Conservation (phyloP, 2,797 vertebrate genomes). For the Pyrocephalus nanus region DNA sequence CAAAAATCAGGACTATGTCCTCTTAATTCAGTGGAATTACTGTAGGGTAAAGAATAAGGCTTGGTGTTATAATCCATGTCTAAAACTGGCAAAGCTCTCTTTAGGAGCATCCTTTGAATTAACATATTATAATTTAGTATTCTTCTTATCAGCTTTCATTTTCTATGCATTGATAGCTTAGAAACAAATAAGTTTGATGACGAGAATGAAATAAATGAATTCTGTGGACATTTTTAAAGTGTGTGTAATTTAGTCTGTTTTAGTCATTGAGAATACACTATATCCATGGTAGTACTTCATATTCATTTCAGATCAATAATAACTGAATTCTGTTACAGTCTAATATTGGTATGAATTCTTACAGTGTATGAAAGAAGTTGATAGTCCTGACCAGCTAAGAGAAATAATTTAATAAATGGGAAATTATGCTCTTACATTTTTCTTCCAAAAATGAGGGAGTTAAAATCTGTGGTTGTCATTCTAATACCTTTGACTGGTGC, state of each 20-base stretch:
- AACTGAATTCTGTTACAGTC: not conserved
- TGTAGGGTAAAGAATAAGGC: not conserved
- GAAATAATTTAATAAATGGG: not conserved
- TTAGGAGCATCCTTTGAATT: not conserved
- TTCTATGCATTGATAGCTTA: not conserved
- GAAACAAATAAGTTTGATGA: not conserved
- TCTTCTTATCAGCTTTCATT: not conserved
- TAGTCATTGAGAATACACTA: not conserved
- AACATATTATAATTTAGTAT: not conserved
- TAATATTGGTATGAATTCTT: not conserved
- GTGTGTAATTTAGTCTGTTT: not conserved
- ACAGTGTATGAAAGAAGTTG: not conserved
- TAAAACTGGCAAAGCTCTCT: not conserved
- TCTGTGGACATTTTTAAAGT: not conserved
- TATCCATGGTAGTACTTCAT: not conserved
- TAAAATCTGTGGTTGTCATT: not conserved
- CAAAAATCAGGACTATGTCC: not conserved
- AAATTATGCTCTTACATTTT: not conserved
- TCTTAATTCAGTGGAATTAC: not conserved
- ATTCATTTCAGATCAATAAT: not conserved
- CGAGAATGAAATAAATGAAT: not conserved
- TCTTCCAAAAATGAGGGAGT: not conserved
- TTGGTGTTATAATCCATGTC: not conserved
- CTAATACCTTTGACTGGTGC: not conserved
- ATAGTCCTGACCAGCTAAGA: not conserved